Percentiles rank a stretch among this genome's conserved stretches.
Evolutionary conservation across 2,113 vertebrate species (phyloP).

Genomic region (Mesitornis unicolor): DNA sequence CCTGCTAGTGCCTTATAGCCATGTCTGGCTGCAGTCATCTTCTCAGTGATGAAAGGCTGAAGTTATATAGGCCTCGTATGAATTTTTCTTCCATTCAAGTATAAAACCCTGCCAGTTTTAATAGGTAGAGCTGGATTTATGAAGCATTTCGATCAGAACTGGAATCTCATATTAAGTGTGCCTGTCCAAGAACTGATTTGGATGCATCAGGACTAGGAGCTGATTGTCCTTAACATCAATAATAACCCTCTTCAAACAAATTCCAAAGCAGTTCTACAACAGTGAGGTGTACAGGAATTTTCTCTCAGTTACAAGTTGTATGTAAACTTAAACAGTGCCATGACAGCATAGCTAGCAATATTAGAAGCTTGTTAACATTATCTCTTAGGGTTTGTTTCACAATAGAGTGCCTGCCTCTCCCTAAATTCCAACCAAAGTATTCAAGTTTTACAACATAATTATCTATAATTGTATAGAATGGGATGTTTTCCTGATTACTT

Average conservation of each 20-base stretch:
- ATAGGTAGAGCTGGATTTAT: background rate
- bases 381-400: constrained; percentile 35
- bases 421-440: constrained; percentile 37
- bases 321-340: background rate
- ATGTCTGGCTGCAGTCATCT: accelerated
- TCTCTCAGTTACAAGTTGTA: background rate
- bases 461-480: constrained; percentile 34
- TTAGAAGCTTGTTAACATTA: constrained; percentile 20
- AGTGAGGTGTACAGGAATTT: background rate
- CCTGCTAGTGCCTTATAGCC: background rate
- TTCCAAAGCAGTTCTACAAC: background rate
- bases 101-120: background rate
- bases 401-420: constrained; percentile 40
- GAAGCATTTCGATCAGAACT: background rate
- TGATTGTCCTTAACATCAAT: background rate
- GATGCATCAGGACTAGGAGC: background rate
- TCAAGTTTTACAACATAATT: constrained; percentile 45
- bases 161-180: background rate
- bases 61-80: background rate
- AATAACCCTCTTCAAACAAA: background rate
- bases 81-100: background rate
- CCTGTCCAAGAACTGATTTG: background rate
- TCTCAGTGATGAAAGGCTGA: background rate
- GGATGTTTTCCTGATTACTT: constrained; percentile 21
- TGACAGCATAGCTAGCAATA: background rate